Percentiles rank a stretch among this genome's conserved stretches.
phyloP scores from a whole-genome alignment of 2,113 vertebrate species.

The Datnioides undecimradiatus region DNA sequence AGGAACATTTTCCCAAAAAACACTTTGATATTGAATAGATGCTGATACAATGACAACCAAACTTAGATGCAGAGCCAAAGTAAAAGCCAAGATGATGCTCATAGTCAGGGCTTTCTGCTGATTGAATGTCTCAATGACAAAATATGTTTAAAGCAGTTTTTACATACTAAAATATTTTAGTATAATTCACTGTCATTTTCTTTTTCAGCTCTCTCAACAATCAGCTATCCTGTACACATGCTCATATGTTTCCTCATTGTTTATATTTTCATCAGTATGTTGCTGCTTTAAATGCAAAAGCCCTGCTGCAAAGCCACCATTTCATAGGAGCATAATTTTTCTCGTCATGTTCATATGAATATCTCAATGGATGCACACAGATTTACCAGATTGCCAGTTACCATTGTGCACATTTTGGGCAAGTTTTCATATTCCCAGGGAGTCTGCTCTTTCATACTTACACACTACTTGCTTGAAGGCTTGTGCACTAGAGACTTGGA shows the following conservation, averaged over 20 bases:
- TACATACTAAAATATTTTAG: neutral
- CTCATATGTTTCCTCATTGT: neutral
- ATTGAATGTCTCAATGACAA: neutral
- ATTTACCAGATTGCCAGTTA: neutral
- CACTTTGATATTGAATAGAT: slow-evolving; percentile 21
- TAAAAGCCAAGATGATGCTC: neutral
- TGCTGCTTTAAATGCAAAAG: neutral
- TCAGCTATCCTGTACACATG: neutral
- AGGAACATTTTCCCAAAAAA: slow-evolving; percentile 24
- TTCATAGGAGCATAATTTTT: neutral
- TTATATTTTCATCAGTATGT: neutral
- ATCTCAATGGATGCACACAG: slow-evolving; percentile 17
- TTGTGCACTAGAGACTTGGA: slow-evolving; percentile 3
- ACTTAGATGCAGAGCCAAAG: neutral
- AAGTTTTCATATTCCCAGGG: slow-evolving; percentile 28
- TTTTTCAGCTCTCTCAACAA: neutral
- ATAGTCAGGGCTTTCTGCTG: neutral
- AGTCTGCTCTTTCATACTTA: slow-evolving; percentile 18
- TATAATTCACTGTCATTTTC: neutral
- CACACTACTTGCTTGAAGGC: slow-evolving; percentile 19
- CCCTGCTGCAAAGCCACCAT: neutral
- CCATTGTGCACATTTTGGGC: neutral
- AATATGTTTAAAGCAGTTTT: neutral
- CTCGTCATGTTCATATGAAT: slow-evolving; percentile 2
- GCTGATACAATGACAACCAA: slow-evolving; percentile 1